Evolutionary conservation across 1,140 invertebrate species (phyloP).

Genomic region (Aricia agestis): DNA sequence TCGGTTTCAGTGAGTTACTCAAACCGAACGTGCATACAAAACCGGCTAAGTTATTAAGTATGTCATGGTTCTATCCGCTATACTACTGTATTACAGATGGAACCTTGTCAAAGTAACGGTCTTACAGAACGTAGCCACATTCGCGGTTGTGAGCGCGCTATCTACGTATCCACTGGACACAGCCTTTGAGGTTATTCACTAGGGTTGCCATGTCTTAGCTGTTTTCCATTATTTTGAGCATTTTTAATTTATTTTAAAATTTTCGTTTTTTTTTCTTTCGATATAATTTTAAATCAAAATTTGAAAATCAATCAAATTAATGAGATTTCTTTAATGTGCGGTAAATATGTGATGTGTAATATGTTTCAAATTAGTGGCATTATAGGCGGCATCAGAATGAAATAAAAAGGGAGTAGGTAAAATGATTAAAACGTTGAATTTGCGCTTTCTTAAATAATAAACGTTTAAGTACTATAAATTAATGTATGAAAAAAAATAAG

Average conservation of each 20-base stretch:
- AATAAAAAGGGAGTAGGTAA: too few relatives aligned
- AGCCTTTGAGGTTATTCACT: slow-evolving; percentile 62
- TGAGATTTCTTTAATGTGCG: too few relatives aligned
- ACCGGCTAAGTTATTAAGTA: slow-evolving; percentile 32
- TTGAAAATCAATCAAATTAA: too few relatives aligned
- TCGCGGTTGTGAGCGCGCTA: slow-evolving; percentile 44
- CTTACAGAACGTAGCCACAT: slow-evolving; percentile 31
- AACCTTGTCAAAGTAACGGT: slow-evolving; percentile 40
- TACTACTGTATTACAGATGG: slow-evolving; percentile 33
- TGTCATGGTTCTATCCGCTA: slow-evolving; percentile 43
- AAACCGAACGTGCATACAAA: slow-evolving; percentile 38
- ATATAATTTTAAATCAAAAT: too few relatives aligned
- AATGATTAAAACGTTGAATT: too few relatives aligned
- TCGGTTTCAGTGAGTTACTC: slow-evolving; percentile 36
- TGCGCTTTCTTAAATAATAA: too few relatives aligned
- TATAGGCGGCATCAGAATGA: too few relatives aligned
- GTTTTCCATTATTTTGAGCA: slow-evolving; percentile 17
- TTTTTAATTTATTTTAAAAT: not conserved
- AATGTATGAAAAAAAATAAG: too few relatives aligned
- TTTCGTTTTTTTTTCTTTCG: not conserved
- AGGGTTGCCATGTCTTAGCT: slow-evolving; percentile 43
- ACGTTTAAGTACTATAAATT: too few relatives aligned
- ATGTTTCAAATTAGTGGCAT: too few relatives aligned
- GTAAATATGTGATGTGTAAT: too few relatives aligned
- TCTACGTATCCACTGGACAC: slow-evolving; percentile 59